Conservation (phyloP, 2,113 vertebrate species). For the Stomatorhinus ivindoensis region DNA sequence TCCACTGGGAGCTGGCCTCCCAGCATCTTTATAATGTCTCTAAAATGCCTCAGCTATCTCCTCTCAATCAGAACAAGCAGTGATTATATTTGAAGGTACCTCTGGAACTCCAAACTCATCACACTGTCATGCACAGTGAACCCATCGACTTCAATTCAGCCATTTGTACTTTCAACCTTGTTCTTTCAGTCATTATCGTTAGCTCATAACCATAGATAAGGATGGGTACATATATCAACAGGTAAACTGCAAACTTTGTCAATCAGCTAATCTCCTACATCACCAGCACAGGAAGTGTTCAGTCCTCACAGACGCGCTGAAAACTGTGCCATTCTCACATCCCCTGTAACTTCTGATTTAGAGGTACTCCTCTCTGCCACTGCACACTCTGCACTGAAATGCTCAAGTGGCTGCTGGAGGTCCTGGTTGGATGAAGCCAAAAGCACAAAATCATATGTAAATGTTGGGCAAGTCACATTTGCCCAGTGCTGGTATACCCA, state of each 20-base stretch:
- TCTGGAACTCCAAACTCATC: not conserved
- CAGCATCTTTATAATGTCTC: not conserved
- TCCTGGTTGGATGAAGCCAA: no score
- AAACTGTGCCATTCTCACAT: not conserved
- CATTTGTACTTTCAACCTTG: not conserved
- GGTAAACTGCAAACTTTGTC: no score
- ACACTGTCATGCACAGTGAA: not conserved
- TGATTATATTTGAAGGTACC: not conserved
- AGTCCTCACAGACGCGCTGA: not conserved
- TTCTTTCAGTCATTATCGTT: not conserved
- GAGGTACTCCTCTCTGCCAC: no score
- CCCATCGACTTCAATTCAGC: not conserved
- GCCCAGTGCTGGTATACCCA: no score
- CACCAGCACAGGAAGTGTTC: not conserved
- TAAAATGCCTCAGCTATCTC: not conserved
- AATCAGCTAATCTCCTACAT: not conserved
- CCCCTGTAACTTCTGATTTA: not conserved
- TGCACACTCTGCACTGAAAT: not conserved
- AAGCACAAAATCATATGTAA: no score
- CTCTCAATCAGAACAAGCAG: not conserved
- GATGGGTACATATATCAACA: not conserved
- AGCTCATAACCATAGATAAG: not conserved
- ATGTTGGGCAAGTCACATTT: no score
- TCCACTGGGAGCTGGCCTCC: not conserved
- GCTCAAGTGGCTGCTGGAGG: not conserved